These are phyloP conservation scores for Enteromius thamalakanensis DNA, from an alignment of 2,797 vertebrate species.

Conservation along the genomic window DNA sequence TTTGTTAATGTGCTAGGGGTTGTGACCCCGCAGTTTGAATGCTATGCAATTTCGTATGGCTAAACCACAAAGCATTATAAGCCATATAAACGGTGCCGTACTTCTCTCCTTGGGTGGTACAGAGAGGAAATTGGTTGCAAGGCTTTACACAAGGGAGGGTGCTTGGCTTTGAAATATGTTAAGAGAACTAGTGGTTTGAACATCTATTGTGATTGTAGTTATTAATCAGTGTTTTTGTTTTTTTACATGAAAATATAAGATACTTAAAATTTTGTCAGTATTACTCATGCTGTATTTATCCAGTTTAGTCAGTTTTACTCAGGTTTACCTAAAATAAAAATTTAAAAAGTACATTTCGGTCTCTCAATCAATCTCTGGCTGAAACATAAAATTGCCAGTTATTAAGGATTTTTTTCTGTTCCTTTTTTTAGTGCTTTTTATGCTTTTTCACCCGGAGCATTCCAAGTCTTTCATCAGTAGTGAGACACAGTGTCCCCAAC, in stretches of 20 bases:
- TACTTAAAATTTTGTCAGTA: neutral
- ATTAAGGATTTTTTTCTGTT: neutral
- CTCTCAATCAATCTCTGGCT: neutral
- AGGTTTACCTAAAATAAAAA: neutral
- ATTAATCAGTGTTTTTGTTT: neutral
- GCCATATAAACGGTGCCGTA: neutral
- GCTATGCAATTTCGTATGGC: constrained; percentile 25
- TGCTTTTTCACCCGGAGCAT: neutral
- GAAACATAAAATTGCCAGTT: neutral
- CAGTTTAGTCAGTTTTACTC: neutral
- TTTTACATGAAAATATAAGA: neutral
- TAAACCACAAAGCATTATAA: neutral
- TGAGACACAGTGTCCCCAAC: neutral
- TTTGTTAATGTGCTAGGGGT: constrained; percentile 54
- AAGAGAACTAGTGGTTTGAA: constrained; percentile 15
- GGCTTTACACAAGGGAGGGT: constrained; percentile 1
- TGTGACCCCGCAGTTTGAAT: constrained; percentile 50
- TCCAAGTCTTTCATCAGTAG: neutral
- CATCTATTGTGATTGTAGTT: neutral
- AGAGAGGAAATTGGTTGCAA: neutral
- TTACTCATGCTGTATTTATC: neutral
- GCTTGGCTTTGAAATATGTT: constrained; percentile 16
- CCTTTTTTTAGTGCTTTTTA: neutral
- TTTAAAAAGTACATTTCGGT: neutral
- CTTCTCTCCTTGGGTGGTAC: constrained; percentile 8